These are phyloP conservation scores for Henicopernis longicauda DNA, from an alignment of 2,113 vertebrate genomes.

Conservation along the genomic window DNA sequence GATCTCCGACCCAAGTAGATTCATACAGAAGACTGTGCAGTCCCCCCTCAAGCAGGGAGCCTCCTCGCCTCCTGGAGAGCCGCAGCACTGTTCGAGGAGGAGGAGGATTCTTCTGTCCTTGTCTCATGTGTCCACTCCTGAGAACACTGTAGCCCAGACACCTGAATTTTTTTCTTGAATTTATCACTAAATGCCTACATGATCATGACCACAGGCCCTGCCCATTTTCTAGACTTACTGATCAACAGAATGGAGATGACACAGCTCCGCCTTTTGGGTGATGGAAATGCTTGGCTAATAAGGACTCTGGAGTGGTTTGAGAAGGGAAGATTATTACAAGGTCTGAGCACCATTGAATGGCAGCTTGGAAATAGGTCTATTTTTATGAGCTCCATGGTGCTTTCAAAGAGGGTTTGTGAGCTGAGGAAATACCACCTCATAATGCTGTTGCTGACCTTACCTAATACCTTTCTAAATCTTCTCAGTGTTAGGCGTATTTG, in stretches of 20 bases:
- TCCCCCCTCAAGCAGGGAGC: not conserved
- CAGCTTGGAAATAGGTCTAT: not conserved
- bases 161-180: not conserved
- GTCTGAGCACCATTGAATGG: not conserved
- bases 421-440: not conserved
- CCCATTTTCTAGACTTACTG: not conserved
- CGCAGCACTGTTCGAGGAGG: not conserved
- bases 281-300: not conserved
- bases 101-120: not conserved
- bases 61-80: not conserved
- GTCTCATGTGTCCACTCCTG: not conserved
- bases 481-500: not conserved
- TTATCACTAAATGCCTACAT: not conserved
- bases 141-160: fast-evolving
- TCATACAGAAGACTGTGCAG: too few species aligned
- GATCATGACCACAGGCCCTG: not conserved
- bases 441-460: not conserved
- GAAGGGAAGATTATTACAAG: not conserved
- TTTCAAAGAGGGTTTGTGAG: not conserved
- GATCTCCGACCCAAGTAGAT: not conserved
- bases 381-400: not conserved
- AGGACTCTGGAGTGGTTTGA: not conserved
- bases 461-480: not conserved
- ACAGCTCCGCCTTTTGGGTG: not conserved
- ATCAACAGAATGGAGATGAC: not conserved